Conservation (phyloP, 2,888 invertebrate genomes). For the Drosophila sordidula region DNA sequence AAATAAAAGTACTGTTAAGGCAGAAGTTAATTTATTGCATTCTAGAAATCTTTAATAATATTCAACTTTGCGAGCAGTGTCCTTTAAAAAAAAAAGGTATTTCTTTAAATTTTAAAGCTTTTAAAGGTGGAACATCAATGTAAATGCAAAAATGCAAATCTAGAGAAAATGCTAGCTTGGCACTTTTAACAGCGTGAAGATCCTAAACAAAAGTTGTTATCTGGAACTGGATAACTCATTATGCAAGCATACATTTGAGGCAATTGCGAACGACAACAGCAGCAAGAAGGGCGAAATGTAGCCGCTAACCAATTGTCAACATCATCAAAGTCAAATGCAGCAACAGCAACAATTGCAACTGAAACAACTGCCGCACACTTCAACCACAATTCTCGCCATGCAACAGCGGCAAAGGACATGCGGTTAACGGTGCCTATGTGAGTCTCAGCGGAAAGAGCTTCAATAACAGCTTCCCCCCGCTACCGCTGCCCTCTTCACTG, state of each 20-base stretch:
- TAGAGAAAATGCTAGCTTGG: no score
- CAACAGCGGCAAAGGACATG: slow-evolving; percentile 54
- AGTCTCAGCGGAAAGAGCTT: slow-evolving; percentile 18
- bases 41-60: no score
- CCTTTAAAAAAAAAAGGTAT: no score
- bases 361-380: slow-evolving; percentile 26
- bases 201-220: no score
- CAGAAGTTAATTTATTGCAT: no score
- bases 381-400: slow-evolving; percentile 61
- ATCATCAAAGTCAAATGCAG: slow-evolving; percentile 64
- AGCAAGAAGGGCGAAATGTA: slow-evolving; percentile 1
- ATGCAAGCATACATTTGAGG: slow-evolving; percentile 1
- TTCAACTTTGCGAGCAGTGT: no score
- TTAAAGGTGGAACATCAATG: no score
- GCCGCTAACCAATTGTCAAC: slow-evolving; percentile 56
- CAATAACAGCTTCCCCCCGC: background rate
- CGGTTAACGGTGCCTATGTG: slow-evolving; percentile 50
- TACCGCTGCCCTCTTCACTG: background rate
- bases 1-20: no score
- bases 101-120: no score
- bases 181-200: no score
- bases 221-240: background rate
- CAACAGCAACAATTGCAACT: slow-evolving; percentile 11
- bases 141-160: no score
- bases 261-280: slow-evolving; percentile 34